Evolutionary conservation across 2,113 vertebrate genomes (phyloP).

Genomic region (Pan troglodytes): DNA sequence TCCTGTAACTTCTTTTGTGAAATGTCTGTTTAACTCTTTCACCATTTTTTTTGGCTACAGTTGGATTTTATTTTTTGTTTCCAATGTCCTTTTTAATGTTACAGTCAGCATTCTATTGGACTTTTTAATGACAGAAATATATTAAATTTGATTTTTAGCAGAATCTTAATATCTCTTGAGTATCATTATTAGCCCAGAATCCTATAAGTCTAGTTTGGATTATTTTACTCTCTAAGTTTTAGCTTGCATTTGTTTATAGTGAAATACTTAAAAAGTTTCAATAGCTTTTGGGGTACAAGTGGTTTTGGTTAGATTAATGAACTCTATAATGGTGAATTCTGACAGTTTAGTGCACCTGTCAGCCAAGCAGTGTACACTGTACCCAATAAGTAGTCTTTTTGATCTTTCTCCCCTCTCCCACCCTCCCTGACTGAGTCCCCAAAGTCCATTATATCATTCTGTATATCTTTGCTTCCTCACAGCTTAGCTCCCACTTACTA

Average conservation of each 20-base stretch:
- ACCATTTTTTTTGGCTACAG: neutral
- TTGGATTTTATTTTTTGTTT: neutral
- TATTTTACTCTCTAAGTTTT: neutral
- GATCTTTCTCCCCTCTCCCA: too few relatives aligned
- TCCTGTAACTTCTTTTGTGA: neutral
- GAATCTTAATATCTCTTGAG: conserved; percentile 1
- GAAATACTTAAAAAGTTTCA: neutral
- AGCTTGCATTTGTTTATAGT: neutral
- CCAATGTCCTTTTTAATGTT: neutral
- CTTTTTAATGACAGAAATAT: neutral
- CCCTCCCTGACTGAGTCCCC: too few relatives aligned
- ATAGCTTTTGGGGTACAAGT: too few relatives aligned
- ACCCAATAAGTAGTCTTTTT: too few relatives aligned
- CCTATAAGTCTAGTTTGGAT: neutral
- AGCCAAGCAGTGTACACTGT: too few relatives aligned
- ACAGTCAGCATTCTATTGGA: neutral
- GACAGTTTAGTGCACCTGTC: too few relatives aligned
- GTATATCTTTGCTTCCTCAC: too few relatives aligned
- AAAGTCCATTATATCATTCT: too few relatives aligned
- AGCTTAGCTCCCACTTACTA: too few relatives aligned
- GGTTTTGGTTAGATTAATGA: too few relatives aligned
- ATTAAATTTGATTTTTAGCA: conserved; percentile 37
- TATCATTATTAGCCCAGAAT: neutral
- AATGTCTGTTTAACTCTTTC: neutral
- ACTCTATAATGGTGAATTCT: too few relatives aligned